A percentile compares a stretch with the other conserved stretches of the same genome.
These are phyloP conservation scores for Argyra leucocephala DNA, from an alignment of 2,888 invertebrate genomes.

Conservation along the genomic window DNA sequence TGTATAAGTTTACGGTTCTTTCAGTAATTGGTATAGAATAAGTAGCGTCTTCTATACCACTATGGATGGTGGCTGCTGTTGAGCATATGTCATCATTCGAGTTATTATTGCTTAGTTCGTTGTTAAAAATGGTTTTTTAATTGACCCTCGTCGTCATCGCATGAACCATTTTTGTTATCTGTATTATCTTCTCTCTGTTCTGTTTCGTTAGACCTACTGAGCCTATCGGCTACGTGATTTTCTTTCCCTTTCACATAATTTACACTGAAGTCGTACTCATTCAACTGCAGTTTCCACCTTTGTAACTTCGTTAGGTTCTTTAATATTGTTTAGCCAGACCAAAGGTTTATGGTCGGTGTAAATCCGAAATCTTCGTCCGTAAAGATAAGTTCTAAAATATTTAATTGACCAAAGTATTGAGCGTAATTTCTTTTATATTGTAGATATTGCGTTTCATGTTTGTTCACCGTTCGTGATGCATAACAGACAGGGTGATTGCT, in stretches of 20 bases:
- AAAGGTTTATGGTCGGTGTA: slow-evolving; percentile 9
- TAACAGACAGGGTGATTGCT: slow-evolving; percentile 17
- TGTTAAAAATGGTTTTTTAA: slow-evolving; percentile 13
- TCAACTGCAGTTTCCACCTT: slow-evolving; percentile 12
- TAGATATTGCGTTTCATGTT: slow-evolving; percentile 13
- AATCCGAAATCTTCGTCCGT: slow-evolving; percentile 9
- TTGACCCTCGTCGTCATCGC: slow-evolving; percentile 5
- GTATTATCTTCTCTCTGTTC: background rate
- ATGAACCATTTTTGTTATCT: background rate
- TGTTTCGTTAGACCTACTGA: slow-evolving; percentile 12
- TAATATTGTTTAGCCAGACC: slow-evolving; percentile 7
- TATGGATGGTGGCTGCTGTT: slow-evolving; percentile 15
- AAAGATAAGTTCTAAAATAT: slow-evolving; percentile 10
- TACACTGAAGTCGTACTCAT: slow-evolving; percentile 13
- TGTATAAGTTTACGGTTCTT: slow-evolving; percentile 20
- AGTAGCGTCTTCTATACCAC: slow-evolving; percentile 1
- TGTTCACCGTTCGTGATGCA: slow-evolving; percentile 12
- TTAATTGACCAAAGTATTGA: slow-evolving; percentile 10
- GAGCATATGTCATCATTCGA: slow-evolving; percentile 8
- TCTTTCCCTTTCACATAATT: slow-evolving; percentile 14
- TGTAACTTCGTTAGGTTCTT: slow-evolving; percentile 7
- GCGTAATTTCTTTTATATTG: slow-evolving; percentile 15
- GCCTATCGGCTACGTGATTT: slow-evolving; percentile 14
- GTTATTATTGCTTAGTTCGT: background rate
- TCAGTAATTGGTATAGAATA: slow-evolving; percentile 18